Evolutionary conservation across 2,113 vertebrate genomes (phyloP), one percentile per base, ranked within the genome.

Genomic region (Gnathonemus longibarbis): DNA sequence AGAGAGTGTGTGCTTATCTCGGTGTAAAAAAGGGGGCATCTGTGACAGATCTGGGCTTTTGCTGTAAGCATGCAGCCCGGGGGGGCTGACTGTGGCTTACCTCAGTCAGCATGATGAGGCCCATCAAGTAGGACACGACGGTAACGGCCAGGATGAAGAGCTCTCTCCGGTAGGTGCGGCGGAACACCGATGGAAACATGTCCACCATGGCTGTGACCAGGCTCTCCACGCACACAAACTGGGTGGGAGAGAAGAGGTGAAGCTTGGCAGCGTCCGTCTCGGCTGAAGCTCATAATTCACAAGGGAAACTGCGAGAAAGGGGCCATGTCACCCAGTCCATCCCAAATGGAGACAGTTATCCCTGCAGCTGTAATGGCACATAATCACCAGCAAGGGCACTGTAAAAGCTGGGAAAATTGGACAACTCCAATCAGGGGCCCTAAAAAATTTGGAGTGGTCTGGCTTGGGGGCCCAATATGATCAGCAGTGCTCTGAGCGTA

Each of bases 201-300:
- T 99, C 98, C 91, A 99, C 97, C 90, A 99, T 93, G 6, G 98
- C 97, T 0, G 98, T 99, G 90, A 98, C 98, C 49, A 99, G 95
- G 92, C 98, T 99, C 91, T 99, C 98, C 92, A 99, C 96, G 0
- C 98, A 98, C 90, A 99, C 98, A 93, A 99, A 99, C 98, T 99
- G 87, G 90, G 48, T 19, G 8, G 19, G 90, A 53, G 35, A 93
- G 88, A 91, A 84, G 31, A 80, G 11, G 45, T 7, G 3, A 24
- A 74, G 39, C 19, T 62, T 27, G 42, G 50, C 19, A 50, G 17
- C 2, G 42, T 62, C 35, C 48, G 3, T 45, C 87, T 88, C 27
- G 1, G 39, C 35, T 24, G 27, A 27, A 84, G 83, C 21, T 17
- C 17, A 24, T 24, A 24, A 70, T 31, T 31, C 62, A 31, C 62